Base-by-base conservation (phyloP, 2,888 invertebrate genomes). In the Serripes groenlandicus region DNA sequence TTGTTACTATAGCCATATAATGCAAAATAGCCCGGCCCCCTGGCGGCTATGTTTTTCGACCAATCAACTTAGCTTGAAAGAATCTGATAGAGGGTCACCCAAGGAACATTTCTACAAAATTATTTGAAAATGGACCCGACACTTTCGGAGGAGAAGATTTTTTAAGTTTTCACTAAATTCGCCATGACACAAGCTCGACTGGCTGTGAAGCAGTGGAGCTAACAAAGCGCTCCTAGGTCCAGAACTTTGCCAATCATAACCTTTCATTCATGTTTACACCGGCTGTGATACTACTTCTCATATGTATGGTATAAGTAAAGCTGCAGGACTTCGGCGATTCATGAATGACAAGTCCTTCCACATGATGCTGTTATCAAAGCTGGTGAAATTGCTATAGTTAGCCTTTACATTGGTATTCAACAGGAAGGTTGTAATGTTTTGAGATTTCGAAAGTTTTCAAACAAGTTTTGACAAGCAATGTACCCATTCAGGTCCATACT, bases 241-340 rank as follows among this genome's bases (percentile, higher is more conserved):
- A 26, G 52, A 76, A 18, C 66, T 75, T 4, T 83, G 83, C 35
- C 42, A 54, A 2, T 52, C 49, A 1, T 15, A 88, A 5, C 80
- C 58, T 28, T 86, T 87, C 74, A 52, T 86, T 1, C 88, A 91
- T 71, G 88, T 88, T 30, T 42, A 89, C n/a, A 42, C 70, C 11
- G 87, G 89, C 9, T 86, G 89, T 75, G 87, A 89, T 68, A 85
- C 87, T 0, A 85, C 83, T 5, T 83, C 83, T 5, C 52, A 82
- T n/a, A 18, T 89, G 15, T 89, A 52, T 77, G 87, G 87, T 32
- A 42, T 81, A n/a, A 85, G 88, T 3, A 87, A 89, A 73, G 76
- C 74, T 18, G 23, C 37, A 30, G 37, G 34, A 21, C 52, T 81
- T 11, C 72, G 76, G 18, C 78, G 75, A 4, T 32, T 66, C 7